Percentiles rank a stretch among this genome's conserved stretches.
These are phyloP conservation scores for Irena cyanogastra DNA, from an alignment of 2,113 vertebrate species.

Conservation along the genomic window DNA sequence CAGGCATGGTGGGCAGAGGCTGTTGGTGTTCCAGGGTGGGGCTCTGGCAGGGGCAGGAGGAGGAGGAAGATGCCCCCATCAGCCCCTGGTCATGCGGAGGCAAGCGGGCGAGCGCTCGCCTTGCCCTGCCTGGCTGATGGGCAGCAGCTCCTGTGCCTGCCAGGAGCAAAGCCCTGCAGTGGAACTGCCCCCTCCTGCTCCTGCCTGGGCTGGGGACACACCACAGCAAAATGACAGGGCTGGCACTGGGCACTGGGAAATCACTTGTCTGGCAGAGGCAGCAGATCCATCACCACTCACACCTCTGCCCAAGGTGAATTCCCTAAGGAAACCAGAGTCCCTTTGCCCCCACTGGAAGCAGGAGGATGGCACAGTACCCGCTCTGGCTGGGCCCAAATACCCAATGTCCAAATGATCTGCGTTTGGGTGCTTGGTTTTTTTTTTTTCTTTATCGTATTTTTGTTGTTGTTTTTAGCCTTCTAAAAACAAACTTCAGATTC, in stretches of 20 bases:
- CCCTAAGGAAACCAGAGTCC: neutral
- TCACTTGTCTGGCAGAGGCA: neutral
- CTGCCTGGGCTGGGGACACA: neutral
- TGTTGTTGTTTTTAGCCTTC: neutral
- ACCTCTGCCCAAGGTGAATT: neutral
- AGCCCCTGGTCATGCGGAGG: too few species aligned
- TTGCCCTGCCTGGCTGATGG: neutral
- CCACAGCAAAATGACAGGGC: neutral
- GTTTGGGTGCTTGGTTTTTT: neutral
- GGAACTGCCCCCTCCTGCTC: neutral
- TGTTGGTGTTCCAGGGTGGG: neutral
- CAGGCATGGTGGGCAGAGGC: neutral
- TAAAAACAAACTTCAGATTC: neutral
- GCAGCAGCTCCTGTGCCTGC: neutral
- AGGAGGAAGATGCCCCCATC: neutral
- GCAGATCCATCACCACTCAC: neutral
- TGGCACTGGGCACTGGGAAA: rapidly evolving
- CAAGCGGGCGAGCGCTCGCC: too few species aligned
- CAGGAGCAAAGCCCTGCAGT: neutral
- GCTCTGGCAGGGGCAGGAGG: neutral
- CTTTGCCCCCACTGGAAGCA: neutral
- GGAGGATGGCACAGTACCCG: rapidly evolving
- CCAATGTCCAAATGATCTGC: neutral
- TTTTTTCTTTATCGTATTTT: neutral
- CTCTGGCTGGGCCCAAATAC: neutral